A percentile compares a stretch with the other conserved stretches of the same genome.
phyloP scores from a whole-genome alignment of 2,888 invertebrate species.

The Ischnus inquisitorius region DNA sequence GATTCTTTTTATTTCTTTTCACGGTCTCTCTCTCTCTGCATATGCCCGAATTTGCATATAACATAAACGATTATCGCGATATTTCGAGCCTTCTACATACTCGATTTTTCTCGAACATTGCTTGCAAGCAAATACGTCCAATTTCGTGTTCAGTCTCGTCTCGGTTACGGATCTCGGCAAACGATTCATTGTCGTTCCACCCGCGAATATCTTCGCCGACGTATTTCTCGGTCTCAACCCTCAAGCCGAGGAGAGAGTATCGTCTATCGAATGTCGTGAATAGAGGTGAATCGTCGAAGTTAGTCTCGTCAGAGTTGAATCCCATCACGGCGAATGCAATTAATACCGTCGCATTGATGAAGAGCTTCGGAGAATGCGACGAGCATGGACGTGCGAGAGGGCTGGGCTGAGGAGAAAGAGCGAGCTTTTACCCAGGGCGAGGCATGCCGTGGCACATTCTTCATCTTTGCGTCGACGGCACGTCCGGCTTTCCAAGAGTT shows the following conservation, averaged over 20 bases:
- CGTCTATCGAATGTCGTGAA: not conserved
- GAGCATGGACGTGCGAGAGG: not conserved
- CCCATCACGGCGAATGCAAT: slow-evolving; percentile 24
- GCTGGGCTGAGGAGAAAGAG: not conserved
- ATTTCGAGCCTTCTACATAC: slow-evolving; percentile 27
- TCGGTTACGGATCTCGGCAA: too few relatives aligned
- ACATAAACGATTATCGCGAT: slow-evolving; percentile 57
- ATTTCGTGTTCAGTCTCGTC: too few relatives aligned
- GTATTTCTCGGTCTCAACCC: not conserved
- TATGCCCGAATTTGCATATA: slow-evolving; percentile 58
- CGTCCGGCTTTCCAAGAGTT: slow-evolving; percentile 63
- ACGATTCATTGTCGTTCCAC: not conserved
- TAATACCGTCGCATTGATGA: slow-evolving; percentile 22
- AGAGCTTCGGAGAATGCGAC: not conserved
- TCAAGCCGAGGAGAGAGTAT: slow-evolving; percentile 6
- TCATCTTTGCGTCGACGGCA: slow-evolving; percentile 73
- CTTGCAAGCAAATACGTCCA: too few relatives aligned
- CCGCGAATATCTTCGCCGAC: not conserved
- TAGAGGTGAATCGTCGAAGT: slow-evolving; percentile 12
- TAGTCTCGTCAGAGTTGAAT: not conserved
- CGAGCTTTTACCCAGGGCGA: not conserved
- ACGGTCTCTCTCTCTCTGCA: slow-evolving; percentile 25
- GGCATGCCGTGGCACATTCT: slow-evolving; percentile 63
- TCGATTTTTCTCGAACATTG: too few relatives aligned
- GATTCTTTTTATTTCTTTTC: slow-evolving; percentile 42